Conservation (phyloP, 2,888 invertebrate species). For the Phyto melanocephala region DNA sequence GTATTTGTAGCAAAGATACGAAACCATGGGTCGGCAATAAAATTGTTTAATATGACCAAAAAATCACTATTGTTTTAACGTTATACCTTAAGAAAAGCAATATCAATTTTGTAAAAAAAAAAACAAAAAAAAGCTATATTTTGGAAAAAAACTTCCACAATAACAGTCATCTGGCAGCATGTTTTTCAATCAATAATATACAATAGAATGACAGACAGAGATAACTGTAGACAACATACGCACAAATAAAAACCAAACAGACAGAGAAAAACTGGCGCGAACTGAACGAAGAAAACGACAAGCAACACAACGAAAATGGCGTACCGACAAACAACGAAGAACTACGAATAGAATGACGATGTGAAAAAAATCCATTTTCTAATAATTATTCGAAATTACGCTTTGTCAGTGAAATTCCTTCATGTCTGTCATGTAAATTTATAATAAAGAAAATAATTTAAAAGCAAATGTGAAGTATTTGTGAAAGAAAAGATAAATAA, state of each 20-base stretch:
- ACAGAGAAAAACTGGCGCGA: constrained; percentile 63
- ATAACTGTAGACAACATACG: constrained; percentile 30
- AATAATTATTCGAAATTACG: constrained; percentile 75
- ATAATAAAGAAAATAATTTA: constrained; percentile 47
- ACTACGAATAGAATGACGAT: constrained; percentile 71
- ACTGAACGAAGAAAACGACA: constrained; percentile 66
- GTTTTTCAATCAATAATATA: constrained; percentile 37
- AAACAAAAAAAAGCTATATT: too few relatives aligned
- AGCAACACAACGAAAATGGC: constrained; percentile 63
- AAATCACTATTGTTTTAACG: too few relatives aligned
- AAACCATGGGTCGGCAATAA: too few relatives aligned
- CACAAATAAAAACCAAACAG: constrained; percentile 52
- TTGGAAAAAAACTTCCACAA: too few relatives aligned
- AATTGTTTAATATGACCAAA: too few relatives aligned
- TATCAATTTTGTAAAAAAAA: too few relatives aligned
- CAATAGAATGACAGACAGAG: constrained; percentile 45
- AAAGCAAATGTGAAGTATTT: constrained; percentile 47
- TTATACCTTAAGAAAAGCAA: too few relatives aligned
- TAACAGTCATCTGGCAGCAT: constrained; percentile 27
- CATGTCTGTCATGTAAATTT: constrained; percentile 67
- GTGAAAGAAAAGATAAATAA: not conserved
- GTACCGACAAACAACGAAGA: constrained; percentile 71
- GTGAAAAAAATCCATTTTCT: constrained; percentile 75
- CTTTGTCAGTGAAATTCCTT: constrained; percentile 76
- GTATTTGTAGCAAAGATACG: too few relatives aligned